A percentile compares a stretch with the other conserved stretches of the same genome.
phyloP scores from a whole-genome alignment of 2,888 invertebrate species.

The Pristionchus japonicus region DNA sequence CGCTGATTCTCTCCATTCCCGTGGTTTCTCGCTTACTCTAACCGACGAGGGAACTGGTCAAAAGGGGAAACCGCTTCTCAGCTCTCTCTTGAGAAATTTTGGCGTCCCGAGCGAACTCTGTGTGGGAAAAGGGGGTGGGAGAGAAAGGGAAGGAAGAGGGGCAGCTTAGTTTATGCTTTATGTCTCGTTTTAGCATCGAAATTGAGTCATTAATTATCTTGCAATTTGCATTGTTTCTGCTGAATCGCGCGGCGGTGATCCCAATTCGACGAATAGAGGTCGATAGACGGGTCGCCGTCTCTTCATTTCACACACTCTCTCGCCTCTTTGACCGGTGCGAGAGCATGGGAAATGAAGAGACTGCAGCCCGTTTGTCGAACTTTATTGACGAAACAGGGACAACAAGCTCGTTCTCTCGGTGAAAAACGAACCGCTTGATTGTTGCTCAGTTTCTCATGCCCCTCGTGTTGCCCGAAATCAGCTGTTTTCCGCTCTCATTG shows the following conservation, averaged over 20 bases:
- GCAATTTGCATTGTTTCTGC: neutral
- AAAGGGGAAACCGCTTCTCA: neutral
- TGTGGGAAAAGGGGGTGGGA: neutral
- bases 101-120: conserved; percentile 1
- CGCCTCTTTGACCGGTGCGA: no score
- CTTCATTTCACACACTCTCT: no score
- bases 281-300: no score
- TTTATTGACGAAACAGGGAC: no score
- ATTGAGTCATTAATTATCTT: neutral
- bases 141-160: neutral
- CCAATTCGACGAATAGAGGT: no score
- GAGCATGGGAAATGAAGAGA: no score
- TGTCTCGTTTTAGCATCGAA: neutral
- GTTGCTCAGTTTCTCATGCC: neutral
- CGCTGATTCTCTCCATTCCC: neutral
- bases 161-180: neutral
- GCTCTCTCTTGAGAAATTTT: neutral
- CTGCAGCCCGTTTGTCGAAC: no score
- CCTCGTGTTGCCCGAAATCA: neutral
- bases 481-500: neutral
- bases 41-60: neutral
- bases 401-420: neutral
- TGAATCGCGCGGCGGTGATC: no score
- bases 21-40: neutral
- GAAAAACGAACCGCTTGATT: neutral